These are phyloP conservation scores for Scaptomyza tumidula DNA, from an alignment of 2,888 invertebrate genomes.

Conservation along the genomic window DNA sequence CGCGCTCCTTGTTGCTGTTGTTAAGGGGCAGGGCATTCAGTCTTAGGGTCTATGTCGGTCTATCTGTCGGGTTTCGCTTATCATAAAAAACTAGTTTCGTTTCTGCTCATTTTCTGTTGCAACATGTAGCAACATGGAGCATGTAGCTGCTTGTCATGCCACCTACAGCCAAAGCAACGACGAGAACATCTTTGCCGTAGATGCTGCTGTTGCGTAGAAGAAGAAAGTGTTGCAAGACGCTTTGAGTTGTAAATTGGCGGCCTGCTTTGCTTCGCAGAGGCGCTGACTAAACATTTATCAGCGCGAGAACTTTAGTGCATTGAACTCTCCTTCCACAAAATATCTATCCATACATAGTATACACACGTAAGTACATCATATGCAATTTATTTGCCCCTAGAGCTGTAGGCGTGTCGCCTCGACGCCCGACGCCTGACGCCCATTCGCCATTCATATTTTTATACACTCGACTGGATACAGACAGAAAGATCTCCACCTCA, in stretches of 20 bases:
- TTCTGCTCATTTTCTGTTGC: slow-evolving; percentile 52
- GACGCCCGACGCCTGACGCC: slow-evolving; percentile 54
- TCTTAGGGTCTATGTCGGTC: slow-evolving; percentile 34
- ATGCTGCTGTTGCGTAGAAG: slow-evolving; percentile 46
- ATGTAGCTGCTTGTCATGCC: slow-evolving; percentile 52
- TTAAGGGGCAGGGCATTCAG: slow-evolving; percentile 39
- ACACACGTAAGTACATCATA: slow-evolving; percentile 17
- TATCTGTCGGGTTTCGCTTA: slow-evolving; percentile 40
- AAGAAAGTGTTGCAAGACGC: slow-evolving; percentile 71
- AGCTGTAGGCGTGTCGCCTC: slow-evolving; percentile 61
- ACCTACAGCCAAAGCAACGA: slow-evolving; percentile 46
- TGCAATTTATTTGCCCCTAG: slow-evolving; percentile 65
- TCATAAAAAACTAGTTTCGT: slow-evolving; percentile 69
- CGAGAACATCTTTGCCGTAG: slow-evolving; percentile 24
- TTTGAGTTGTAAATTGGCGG: slow-evolving; percentile 51
- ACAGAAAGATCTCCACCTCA: slow-evolving; percentile 43
- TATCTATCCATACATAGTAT: too few species aligned
- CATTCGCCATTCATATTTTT: slow-evolving; percentile 74
- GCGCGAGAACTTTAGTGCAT: slow-evolving; percentile 54
- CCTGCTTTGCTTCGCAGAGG: slow-evolving; percentile 34
- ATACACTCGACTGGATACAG: slow-evolving; percentile 67
- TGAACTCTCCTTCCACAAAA: slow-evolving; percentile 51
- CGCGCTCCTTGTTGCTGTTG: slow-evolving; percentile 40
- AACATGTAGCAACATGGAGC: slow-evolving; percentile 23
- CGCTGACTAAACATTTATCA: slow-evolving; percentile 68